Evolutionary conservation across 37 sponge, comb jelly and placozoan species (phyloP), one percentile per base, ranked within the genome.

Genomic region (Sycon ciliatum): DNA sequence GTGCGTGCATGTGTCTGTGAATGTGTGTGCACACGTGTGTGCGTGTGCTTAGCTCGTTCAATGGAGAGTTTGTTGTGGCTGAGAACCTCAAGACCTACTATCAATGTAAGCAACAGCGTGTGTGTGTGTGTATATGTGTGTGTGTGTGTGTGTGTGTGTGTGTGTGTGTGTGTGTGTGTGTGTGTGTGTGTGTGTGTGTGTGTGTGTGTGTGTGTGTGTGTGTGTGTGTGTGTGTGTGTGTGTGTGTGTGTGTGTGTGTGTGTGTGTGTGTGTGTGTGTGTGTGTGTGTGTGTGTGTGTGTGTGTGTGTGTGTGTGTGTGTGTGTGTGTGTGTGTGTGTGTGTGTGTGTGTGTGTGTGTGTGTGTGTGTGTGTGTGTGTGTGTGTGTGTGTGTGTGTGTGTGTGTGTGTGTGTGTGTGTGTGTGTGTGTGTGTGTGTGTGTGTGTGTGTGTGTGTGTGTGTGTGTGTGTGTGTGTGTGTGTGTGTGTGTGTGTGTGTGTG

Each of bases 401-500:
- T 42, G 49, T 42, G 49, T 42, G 49, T 42, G 49, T 42, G 49
- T 42, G 49, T 42, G 49, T 42, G 49, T 42, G 49, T 42, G 13
- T 42, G 49, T 42, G 49, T 42, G 49, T 42, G 49, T 42, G 49
- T 42, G 49, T 42, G 49, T 42, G 49, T 42, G 9, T 28, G 63
- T 30, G 32, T 22, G 32, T 30, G 63, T 60, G 63, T 30, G 63
- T 30, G 63, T 28, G 63, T 22, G 22, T 60, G 63, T 60, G 63
- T 28, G 63, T 30, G 31, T 69, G 70, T 69, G 42, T 35, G 70
- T 35, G 70, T 69, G 70, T 35, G 36, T 32, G 36, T 58, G 26
- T 58, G 62, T 58, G 62, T 58, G 62, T 58, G 62, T 58, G 62
- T 58, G 62, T 58, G 26, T 58, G n/a, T 58, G 62, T 58, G 62